Evolutionary conservation across 2,888 invertebrate genomes (phyloP).

Genomic region (Drosophila lutescens): DNA sequence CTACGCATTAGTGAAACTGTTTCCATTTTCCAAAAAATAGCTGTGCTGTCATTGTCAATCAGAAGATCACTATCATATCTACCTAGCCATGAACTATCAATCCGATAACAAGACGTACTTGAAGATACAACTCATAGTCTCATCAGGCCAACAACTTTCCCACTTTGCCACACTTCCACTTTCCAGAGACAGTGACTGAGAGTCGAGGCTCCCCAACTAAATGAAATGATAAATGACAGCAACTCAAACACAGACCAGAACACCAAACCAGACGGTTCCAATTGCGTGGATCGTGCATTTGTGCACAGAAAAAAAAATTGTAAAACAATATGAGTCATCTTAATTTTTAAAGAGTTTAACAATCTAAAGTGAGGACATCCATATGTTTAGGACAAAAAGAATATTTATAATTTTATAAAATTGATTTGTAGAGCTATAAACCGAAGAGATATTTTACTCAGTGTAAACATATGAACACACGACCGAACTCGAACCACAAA

Average conservation of each 20-base stretch:
- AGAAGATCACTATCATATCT: background rate
- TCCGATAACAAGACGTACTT: conserved; percentile 32
- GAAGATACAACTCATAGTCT: conserved; percentile 2
- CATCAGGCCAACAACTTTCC: conserved; percentile 29
- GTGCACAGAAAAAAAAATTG: background rate
- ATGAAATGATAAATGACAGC: conserved; percentile 76
- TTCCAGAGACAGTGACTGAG: conserved; percentile 31
- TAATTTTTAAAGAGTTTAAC: background rate
- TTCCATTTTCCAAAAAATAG: background rate
- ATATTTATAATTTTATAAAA: background rate
- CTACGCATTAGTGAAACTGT: background rate
- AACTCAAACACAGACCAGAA: conserved; percentile 14
- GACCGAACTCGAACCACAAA: conserved; percentile 30
- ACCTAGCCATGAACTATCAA: conserved; percentile 13
- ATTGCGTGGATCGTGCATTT: conserved; percentile 26
- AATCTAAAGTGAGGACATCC: background rate
- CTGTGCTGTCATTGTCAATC: background rate
- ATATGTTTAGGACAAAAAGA: too few relatives aligned
- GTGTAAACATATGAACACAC: conserved; percentile 21
- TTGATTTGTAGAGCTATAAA: background rate
- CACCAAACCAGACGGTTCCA: conserved; percentile 34
- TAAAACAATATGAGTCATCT: background rate
- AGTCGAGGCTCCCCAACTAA: conserved; percentile 33
- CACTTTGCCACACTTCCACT: conserved; percentile 36
- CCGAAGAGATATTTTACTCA: background rate